phyloP scores from a whole-genome alignment of 2,797 vertebrate genomes.

The Bovichtus variegatus region DNA sequence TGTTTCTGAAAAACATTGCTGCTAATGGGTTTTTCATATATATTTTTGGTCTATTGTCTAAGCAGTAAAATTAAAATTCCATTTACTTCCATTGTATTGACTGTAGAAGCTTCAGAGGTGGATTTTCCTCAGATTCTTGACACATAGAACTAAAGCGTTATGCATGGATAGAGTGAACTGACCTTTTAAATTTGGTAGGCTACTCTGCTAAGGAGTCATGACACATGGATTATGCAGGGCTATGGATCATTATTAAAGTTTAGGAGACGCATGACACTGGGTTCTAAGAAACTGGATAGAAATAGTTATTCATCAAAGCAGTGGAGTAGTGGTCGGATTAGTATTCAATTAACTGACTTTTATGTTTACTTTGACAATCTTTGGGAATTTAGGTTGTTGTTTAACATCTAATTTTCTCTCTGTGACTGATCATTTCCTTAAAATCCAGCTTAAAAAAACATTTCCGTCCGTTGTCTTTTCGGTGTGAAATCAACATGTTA shows the following conservation, averaged over 20 bases:
- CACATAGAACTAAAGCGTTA: conserved; percentile 39
- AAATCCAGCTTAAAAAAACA: not conserved
- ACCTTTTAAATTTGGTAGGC: conserved; percentile 34
- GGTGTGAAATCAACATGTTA: conserved; percentile 41
- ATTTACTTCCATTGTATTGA: conserved; percentile 2
- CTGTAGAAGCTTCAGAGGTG: conserved; percentile 26
- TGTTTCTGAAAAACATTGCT: not conserved
- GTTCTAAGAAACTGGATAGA: not conserved
- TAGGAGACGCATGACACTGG: conserved; percentile 27
- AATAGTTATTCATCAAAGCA: conserved; percentile 1
- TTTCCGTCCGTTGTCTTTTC: not conserved
- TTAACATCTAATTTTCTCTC: not conserved
- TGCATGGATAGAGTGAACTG: conserved; percentile 43
- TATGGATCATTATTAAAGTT: conserved; percentile 40
- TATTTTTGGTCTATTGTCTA: conserved; percentile 15
- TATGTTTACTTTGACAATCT: conserved; percentile 8
- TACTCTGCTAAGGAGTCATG: conserved; percentile 38
- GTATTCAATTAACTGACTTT: not conserved
- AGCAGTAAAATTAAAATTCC: conserved; percentile 20
- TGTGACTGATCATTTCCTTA: not conserved
- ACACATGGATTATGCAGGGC: conserved; percentile 40
- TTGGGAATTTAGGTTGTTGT: conserved; percentile 3
- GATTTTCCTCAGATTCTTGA: conserved; percentile 42
- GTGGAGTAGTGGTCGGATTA: not conserved
- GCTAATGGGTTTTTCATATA: conserved; percentile 3